These are phyloP conservation scores for Edolisoma coerulescens DNA, from an alignment of 2,113 vertebrate species.

Conservation along the genomic window DNA sequence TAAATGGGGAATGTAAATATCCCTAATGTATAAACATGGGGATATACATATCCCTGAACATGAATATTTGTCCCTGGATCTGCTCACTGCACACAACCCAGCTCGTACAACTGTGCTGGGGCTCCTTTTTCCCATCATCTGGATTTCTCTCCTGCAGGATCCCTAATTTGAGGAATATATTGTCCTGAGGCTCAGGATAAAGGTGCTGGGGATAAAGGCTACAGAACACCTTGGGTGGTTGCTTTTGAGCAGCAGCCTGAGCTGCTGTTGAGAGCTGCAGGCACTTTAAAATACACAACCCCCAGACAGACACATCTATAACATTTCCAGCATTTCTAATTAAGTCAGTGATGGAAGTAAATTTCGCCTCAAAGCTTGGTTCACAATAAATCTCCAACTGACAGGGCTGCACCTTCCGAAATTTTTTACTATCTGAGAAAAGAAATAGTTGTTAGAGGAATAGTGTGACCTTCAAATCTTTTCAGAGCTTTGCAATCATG, in stretches of 20 bases:
- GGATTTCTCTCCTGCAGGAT: neutral
- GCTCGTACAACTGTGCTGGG: neutral
- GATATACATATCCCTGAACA: neutral
- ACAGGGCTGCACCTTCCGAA: neutral
- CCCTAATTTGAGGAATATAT: accelerated
- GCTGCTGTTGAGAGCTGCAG: neutral
- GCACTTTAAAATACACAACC: neutral
- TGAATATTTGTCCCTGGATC: neutral
- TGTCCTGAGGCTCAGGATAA: neutral
- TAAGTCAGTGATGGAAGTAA: conserved; percentile 7
- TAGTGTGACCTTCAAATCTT: conserved; percentile 8
- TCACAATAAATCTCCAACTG: neutral
- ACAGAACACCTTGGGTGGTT: neutral
- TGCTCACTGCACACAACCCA: neutral
- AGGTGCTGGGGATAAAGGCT: neutral
- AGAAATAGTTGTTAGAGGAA: neutral
- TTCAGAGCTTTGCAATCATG: neutral
- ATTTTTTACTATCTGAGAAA: neutral
- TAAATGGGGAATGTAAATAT: neutral
- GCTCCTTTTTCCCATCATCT: neutral
- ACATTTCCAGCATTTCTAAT: conserved; percentile 28
- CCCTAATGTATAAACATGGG: neutral
- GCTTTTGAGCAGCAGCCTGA: neutral
- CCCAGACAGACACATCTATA: neutral
- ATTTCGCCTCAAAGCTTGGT: conserved; percentile 25